Conservation (phyloP, 2,113 vertebrate species). For the Cyphomyrus discorhynchus region DNA sequence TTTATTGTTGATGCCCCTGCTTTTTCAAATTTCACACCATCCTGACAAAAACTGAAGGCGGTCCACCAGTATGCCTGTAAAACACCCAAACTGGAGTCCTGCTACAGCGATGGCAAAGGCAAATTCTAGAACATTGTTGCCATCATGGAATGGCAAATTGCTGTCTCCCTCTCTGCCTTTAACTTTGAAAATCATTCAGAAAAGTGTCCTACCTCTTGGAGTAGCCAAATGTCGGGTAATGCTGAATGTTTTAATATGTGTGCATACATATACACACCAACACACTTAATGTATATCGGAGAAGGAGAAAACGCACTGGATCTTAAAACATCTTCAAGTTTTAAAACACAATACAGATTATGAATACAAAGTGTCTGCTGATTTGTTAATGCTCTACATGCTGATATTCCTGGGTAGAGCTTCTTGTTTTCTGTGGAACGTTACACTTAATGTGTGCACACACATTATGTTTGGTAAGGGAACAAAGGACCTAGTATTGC, state of each 20-base stretch:
- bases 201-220: not conserved
- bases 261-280: conserved; percentile 18
- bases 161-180: not conserved
- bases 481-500: conserved; percentile 17
- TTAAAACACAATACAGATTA: conserved; percentile 23
- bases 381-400: conserved; percentile 5
- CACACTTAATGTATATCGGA: conserved; percentile 6
- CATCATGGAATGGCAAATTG: not conserved
- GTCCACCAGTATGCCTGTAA: not conserved
- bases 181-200: not conserved
- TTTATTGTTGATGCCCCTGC: not conserved
- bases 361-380: conserved; percentile 16
- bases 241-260: not conserved
- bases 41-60: not conserved
- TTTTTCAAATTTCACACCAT: not conserved
- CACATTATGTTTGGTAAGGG: conserved; percentile 12
- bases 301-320: conserved; percentile 14
- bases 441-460: not conserved
- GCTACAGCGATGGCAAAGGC: not conserved
- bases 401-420: not conserved
- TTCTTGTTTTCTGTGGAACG: not conserved
- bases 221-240: not conserved
- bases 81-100: not conserved
- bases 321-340: conserved; percentile 16
- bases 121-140: not conserved